phyloP scores from a whole-genome alignment of 2,113 vertebrate species.

The Origma solitaria region DNA sequence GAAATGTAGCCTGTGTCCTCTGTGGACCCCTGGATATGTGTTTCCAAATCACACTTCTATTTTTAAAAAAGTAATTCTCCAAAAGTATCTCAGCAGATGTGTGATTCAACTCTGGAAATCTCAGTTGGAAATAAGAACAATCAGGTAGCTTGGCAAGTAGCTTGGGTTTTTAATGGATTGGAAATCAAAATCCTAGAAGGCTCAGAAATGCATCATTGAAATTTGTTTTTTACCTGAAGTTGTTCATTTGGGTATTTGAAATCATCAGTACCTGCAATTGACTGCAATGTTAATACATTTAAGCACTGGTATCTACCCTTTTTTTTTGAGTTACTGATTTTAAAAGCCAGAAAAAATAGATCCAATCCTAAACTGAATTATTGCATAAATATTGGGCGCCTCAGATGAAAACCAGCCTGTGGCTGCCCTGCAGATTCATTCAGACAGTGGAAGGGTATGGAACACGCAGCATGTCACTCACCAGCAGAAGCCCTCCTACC shows the following conservation, averaged over 20 bases:
- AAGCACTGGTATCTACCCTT: background rate
- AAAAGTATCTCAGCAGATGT: background rate
- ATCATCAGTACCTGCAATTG: background rate
- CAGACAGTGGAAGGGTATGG: background rate
- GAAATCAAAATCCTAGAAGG: conserved; percentile 34
- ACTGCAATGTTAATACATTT: background rate
- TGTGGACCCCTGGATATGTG: background rate
- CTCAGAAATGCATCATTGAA: background rate
- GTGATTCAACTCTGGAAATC: conserved; percentile 35
- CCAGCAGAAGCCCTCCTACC: background rate
- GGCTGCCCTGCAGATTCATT: background rate
- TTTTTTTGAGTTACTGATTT: background rate
- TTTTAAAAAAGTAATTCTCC: conserved; percentile 41
- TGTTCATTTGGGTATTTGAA: background rate
- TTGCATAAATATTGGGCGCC: background rate
- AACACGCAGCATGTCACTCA: fast-evolving
- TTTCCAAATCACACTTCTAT: conserved; percentile 50
- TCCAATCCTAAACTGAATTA: background rate
- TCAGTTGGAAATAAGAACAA: conserved; percentile 31
- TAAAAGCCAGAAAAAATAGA: background rate
- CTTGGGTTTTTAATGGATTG: background rate
- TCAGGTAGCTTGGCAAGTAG: background rate
- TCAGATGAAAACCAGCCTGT: background rate
- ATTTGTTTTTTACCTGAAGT: background rate
- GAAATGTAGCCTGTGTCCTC: background rate